Evolutionary conservation across 1,140 invertebrate genomes (phyloP), one percentile per base, ranked within the genome.

Genomic region (Hylyphantes graminicola): DNA sequence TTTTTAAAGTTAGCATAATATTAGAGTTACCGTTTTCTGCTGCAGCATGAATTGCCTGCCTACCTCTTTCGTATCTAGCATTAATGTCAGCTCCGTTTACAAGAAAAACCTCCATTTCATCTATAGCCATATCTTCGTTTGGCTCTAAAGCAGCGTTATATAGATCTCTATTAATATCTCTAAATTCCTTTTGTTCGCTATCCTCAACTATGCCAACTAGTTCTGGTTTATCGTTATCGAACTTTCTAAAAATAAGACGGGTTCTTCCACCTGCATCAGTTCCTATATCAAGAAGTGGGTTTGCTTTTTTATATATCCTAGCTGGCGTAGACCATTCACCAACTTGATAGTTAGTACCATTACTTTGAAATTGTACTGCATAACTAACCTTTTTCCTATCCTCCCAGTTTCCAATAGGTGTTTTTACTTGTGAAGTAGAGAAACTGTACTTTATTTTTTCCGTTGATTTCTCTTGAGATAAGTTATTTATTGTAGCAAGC

Each of bases 81-180:
- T 15, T 73, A 53, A 73, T 35, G 12, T 73, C 35, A 8, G 70
- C 70, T 1, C 70, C 70, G 12, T 55, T 73, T 73, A n/a, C 10
- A 7, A 73, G 11, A 9, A 73, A 54, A 3, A n/a, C 21, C 4
- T 54, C 15, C 12, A 53, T 73, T 4, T 54, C 50, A 4, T n/a
- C 13, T 7, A 8, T 15, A 12, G 70, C 70, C 19, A 7, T 12
- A 35, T 19, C 50, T 19, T 7, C 50, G 57, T 73, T 54, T 54
- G 50, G 12, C 7, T 54, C 70, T 73, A 17, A n/a, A 12, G 51
- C 51, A 35, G 70, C 50, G 57, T 73, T 73, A 19, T 55, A 73
- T 0, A 73, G 15, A 73, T 73, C 70, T n/a, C 70, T 17, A 73
- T 73, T 17, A 19, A 73, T 73, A 55, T 73, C 70, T 54, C 70